A percentile compares a stretch with the other conserved stretches of the same genome.
phyloP scores from a whole-genome alignment of 2,888 invertebrate species.

The Eupeodes luniger region DNA sequence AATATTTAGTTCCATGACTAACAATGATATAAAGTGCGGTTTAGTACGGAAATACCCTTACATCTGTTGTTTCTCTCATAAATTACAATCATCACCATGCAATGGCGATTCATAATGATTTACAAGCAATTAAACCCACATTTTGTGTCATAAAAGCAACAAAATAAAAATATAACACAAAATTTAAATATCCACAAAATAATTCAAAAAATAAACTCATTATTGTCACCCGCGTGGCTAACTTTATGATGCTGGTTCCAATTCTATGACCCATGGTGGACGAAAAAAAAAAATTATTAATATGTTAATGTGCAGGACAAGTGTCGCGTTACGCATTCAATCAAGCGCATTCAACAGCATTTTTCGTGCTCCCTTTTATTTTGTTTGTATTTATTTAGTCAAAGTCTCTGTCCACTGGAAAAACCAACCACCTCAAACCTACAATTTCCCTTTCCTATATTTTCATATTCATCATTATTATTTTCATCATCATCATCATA shows the following conservation, averaged over 20 bases:
- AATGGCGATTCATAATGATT: conserved; percentile 50
- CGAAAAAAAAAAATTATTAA: conserved; percentile 28
- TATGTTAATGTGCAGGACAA: conserved; percentile 71
- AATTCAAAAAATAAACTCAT: conserved; percentile 52
- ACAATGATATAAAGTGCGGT: too few relatives aligned
- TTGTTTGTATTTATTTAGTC: neutral
- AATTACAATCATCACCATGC: conserved; percentile 57
- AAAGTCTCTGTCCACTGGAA: conserved; percentile 45
- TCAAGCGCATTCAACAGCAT: conserved; percentile 65
- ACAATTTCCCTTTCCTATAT: neutral
- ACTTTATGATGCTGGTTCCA: conserved; percentile 66
- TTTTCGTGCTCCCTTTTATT: conserved; percentile 19
- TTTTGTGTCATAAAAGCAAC: conserved; percentile 30
- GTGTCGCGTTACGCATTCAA: conserved; percentile 68
- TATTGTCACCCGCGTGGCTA: conserved; percentile 61
- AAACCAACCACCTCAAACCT: conserved; percentile 22
- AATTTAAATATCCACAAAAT: conserved; percentile 34
- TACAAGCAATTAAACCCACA: conserved; percentile 71
- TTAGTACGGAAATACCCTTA: conserved; percentile 1
- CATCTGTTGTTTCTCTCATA: conserved; percentile 65
- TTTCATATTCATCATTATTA: conserved; percentile 3
- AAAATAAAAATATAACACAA: neutral
- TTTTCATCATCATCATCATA: neutral
- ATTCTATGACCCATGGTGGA: neutral
- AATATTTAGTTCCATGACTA: too few relatives aligned